Conservation (phyloP, 1,140 invertebrate genomes). For the Dinothrombium tinctorium region DNA sequence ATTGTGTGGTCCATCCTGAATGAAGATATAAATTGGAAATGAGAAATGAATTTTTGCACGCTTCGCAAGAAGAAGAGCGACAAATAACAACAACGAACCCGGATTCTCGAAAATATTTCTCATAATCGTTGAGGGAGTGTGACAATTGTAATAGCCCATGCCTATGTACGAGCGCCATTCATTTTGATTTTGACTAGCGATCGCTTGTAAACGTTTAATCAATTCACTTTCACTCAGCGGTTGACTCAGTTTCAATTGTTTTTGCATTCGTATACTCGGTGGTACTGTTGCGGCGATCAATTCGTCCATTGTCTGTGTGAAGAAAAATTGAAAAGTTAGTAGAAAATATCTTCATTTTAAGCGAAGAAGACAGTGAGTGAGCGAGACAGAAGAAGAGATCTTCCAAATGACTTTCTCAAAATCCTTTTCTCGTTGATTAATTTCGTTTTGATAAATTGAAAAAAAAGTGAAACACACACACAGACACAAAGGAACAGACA, state of each 20-base stretch:
- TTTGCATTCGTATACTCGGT: slow-evolving; percentile 45
- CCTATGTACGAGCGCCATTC: slow-evolving; percentile 84
- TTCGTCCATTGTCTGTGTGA: slow-evolving; percentile 70
- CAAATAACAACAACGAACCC: slow-evolving; percentile 41
- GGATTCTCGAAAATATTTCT: slow-evolving; percentile 98
- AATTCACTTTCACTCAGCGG: slow-evolving; percentile 67
- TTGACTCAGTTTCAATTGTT: slow-evolving; percentile 45
- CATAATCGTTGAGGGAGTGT: slow-evolving; percentile 78
- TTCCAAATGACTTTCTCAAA: slow-evolving; percentile 2
- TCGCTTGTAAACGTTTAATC: slow-evolving; percentile 44
- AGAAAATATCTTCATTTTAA: not conserved
- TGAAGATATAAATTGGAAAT: not conserved
- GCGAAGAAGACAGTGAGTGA: slow-evolving; percentile 1
- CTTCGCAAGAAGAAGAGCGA: not conserved
- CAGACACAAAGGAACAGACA: slow-evolving; percentile 2
- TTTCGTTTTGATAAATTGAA: slow-evolving; percentile 3
- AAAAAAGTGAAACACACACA: slow-evolving; percentile 8
- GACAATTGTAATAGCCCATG: slow-evolving; percentile 94
- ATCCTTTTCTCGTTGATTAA: not conserved
- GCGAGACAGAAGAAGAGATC: not conserved
- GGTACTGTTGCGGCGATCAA: slow-evolving; percentile 66
- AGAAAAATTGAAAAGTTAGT: too few relatives aligned
- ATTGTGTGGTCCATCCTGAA: slow-evolving; percentile 31
- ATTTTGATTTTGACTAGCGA: slow-evolving; percentile 66
- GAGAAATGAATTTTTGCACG: not conserved